Conservation (phyloP, 2,888 invertebrate species). For the Netelia melanura region DNA sequence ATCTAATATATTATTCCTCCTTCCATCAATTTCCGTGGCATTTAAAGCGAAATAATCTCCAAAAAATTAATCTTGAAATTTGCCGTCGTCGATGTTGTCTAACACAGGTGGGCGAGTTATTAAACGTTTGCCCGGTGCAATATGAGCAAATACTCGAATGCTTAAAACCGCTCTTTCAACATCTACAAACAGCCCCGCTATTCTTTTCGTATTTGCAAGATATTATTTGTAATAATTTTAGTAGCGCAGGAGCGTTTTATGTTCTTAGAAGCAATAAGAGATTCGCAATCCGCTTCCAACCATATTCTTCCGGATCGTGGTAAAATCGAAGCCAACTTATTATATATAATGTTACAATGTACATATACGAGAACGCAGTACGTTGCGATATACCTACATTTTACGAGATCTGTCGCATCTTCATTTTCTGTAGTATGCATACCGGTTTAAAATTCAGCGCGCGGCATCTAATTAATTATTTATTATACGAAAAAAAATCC, state of each 20-base stretch:
- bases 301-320: too few relatives aligned
- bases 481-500: too few relatives aligned
- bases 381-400: too few relatives aligned
- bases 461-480: too few relatives aligned
- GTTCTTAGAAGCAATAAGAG: neutral
- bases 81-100: constrained; percentile 2
- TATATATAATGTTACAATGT: too few relatives aligned
- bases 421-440: too few relatives aligned
- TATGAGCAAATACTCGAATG: constrained; percentile 6
- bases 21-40: neutral
- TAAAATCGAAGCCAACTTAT: too few relatives aligned
- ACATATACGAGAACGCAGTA: too few relatives aligned
- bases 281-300: neutral
- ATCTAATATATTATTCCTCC: neutral
- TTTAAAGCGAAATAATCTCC: neutral
- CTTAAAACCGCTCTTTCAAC: constrained; percentile 6
- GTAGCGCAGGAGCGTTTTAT: too few relatives aligned
- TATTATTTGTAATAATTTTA: constrained; percentile 5
- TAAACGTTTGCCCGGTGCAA: constrained; percentile 9
- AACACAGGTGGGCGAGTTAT: neutral
- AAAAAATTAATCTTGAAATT: neutral
- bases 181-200: constrained; percentile 14
- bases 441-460: too few relatives aligned
- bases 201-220: constrained; percentile 8
- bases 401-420: too few relatives aligned